These are phyloP conservation scores for Prionailurus bengalensis DNA, from an alignment of 2,113 vertebrate species.

Conservation along the genomic window DNA sequence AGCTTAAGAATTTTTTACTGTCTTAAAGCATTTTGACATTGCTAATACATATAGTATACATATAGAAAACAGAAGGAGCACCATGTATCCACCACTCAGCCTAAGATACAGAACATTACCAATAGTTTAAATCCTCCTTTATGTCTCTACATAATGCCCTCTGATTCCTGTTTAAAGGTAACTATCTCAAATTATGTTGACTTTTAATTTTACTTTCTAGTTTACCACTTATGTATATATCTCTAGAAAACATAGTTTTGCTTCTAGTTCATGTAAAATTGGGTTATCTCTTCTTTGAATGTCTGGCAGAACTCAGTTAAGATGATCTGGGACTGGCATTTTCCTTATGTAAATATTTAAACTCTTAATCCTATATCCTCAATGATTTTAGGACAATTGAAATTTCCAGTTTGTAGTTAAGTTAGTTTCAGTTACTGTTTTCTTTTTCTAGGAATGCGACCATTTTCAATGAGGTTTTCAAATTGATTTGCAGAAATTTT, in stretches of 20 bases:
- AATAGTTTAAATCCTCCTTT: neutral
- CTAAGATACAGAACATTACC: neutral
- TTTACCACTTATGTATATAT: neutral
- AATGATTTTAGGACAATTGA: neutral
- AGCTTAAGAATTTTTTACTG: neutral
- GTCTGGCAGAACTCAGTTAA: neutral
- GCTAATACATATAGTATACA: neutral
- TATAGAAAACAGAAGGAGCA: neutral
- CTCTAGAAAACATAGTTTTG: neutral
- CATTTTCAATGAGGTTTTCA: constrained; percentile 24
- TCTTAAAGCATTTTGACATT: neutral
- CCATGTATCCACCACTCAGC: neutral
- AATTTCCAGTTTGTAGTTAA: neutral
- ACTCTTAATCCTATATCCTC: neutral
- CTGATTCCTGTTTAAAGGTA: neutral
- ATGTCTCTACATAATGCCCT: neutral
- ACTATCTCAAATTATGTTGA: neutral
- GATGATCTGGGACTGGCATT: neutral
- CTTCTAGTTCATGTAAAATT: neutral
- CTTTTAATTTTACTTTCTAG: neutral
- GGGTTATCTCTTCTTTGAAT: neutral
- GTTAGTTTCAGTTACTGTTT: neutral
- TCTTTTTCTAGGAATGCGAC: neutral
- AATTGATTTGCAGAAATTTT: neutral
- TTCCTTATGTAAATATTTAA: constrained; percentile 40